These are phyloP conservation scores for Clarias batrachus DNA, from an alignment of 2,113 vertebrate species.

Conservation along the genomic window DNA sequence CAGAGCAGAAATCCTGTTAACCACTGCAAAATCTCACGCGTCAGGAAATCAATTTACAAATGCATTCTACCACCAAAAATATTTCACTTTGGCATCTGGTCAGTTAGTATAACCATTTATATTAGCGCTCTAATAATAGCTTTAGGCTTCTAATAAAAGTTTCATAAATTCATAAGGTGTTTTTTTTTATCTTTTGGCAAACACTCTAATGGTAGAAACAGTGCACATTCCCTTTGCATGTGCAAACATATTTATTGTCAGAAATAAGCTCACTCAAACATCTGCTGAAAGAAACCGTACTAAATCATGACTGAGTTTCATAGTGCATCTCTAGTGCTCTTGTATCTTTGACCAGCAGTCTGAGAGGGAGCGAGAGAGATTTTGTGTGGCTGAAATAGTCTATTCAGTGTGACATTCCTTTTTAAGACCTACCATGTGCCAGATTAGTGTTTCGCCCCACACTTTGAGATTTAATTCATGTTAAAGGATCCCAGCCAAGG, in stretches of 20 bases:
- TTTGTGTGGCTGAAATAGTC: constrained; percentile 50
- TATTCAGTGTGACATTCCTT: constrained; percentile 52
- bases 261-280: constrained; percentile 13
- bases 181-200: not conserved
- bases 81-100: not conserved
- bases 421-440: constrained; percentile 49
- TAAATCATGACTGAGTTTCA: not conserved
- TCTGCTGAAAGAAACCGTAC: not conserved
- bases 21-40: not conserved
- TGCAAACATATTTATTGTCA: constrained; percentile 35
- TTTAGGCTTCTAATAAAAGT: not conserved
- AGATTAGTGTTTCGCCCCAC: constrained; percentile 64
- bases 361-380: not conserved
- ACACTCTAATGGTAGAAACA: not conserved
- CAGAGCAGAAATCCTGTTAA: not conserved
- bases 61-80: not conserved
- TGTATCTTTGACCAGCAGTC: not conserved
- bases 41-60: not conserved
- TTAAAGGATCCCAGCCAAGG: constrained; percentile 40
- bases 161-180: not conserved
- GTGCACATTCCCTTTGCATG: constrained; percentile 4
- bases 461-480: constrained; percentile 58
- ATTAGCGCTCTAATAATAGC: not conserved
- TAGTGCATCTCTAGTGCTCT: not conserved
- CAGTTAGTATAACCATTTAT: not conserved